Conservation (phyloP, 1,140 invertebrate genomes). For the Meloidogyne chitwoodi region DNA sequence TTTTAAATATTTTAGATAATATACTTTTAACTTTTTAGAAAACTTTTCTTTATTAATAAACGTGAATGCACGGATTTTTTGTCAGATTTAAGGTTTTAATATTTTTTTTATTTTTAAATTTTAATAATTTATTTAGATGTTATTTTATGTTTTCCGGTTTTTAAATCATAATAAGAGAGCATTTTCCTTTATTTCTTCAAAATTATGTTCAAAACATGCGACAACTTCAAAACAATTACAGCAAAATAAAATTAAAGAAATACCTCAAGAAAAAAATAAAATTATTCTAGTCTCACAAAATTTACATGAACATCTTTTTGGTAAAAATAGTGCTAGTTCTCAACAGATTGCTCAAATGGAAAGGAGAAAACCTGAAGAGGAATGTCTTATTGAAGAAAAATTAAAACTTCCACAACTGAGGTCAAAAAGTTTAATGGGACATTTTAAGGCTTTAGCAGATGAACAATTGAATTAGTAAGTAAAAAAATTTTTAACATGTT, state of each 20-base stretch:
- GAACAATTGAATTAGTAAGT: slow-evolving; percentile 19
- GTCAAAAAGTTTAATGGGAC: slow-evolving; percentile 21
- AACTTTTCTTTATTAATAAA: no score
- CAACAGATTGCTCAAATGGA: not conserved
- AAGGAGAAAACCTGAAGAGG: not conserved
- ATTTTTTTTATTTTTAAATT: not conserved
- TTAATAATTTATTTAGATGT: not conserved
- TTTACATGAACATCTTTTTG: slow-evolving; percentile 18
- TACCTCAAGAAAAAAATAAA: not conserved
- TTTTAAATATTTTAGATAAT: no score
- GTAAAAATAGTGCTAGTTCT: not conserved
- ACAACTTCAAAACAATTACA: not conserved
- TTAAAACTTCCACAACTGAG: slow-evolving; percentile 24
- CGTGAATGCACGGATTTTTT: no score
- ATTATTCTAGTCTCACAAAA: slow-evolving; percentile 11
- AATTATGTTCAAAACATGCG: not conserved
- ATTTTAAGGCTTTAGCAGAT: slow-evolving; percentile 15
- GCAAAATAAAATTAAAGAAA: not conserved
- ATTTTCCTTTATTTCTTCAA: not conserved
- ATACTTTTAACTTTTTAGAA: no score
- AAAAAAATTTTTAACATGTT: not conserved
- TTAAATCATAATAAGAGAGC: not conserved
- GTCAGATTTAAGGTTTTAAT: no score
- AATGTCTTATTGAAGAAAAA: not conserved
- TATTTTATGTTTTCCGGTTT: not conserved